Conservation (phyloP, 1,140 invertebrate genomes). For the Lysiphlebus fabarum region DNA sequence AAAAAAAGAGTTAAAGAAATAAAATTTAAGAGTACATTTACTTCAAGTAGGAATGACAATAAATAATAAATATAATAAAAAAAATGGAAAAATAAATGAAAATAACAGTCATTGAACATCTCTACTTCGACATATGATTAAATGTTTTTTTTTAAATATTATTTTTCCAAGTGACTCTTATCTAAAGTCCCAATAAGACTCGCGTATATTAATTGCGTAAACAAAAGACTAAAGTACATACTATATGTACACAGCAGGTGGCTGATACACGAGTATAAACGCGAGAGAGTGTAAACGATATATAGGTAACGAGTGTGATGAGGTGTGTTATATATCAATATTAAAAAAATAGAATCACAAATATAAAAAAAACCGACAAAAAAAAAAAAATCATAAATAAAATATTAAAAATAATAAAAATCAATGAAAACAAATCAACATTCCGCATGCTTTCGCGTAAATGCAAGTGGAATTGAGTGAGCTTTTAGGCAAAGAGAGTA, state of each 20-base stretch:
- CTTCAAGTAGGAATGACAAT: neutral
- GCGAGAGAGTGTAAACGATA: conserved; percentile 22
- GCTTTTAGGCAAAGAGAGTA: no score
- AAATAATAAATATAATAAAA: neutral
- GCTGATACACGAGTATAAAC: conserved; percentile 34
- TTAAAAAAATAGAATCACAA: neutral
- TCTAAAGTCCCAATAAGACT: no score
- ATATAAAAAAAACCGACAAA: no score
- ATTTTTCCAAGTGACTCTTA: neutral
- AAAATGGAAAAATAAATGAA: no score
- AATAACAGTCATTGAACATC: no score
- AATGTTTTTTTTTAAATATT: conserved; percentile 14
- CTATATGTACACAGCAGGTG: conserved; percentile 38
- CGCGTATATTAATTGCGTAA: conserved; percentile 36
- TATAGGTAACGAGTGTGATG: neutral
- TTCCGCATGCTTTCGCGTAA: no score
- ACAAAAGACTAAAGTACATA: conserved; percentile 36
- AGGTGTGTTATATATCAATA: neutral
- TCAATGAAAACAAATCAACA: no score
- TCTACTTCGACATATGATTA: no score
- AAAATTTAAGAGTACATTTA: neutral
- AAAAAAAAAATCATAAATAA: neutral
- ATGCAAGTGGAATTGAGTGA: no score
- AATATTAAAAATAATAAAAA: neutral
- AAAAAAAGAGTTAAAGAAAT: neutral